Evolutionary conservation across 2,888 invertebrate genomes (phyloP), one percentile per base, ranked within the genome.

Genomic region (Lepidocyrtoides sp.): DNA sequence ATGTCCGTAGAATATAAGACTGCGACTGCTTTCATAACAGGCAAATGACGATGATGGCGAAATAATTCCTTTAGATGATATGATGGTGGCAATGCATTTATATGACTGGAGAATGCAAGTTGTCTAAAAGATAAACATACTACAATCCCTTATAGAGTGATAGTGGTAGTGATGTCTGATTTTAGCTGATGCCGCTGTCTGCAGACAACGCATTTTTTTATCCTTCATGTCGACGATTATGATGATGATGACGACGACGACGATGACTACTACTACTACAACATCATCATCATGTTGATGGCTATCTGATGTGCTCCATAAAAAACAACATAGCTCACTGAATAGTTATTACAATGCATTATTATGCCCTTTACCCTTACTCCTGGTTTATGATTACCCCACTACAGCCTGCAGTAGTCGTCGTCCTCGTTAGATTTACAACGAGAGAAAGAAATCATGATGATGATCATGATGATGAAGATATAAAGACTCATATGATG

Each of bases 281-380:
- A 26, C 32, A 60, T 32, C 83, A 84, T 84, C 66, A 66, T 44
- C 57, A 29, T 83, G 48, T 83, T 36, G 60, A 84, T 91, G 84
- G 77, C 75, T 87, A 54, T 79, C 82, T 89, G 88, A 79, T 81
- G 81, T 91, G 66, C 32, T 66, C 63, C 91, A 91, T 87, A 91
- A 87, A 91, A 86, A 86, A 82, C 86, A 87, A 91, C 87, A 91
- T 66, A 77, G 20, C 12, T 60, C 75, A 81, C n/a, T n/a, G n/a
- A n/a, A 91, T 83, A 51, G 87, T 91, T 91, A 87, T 91, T 85
- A 86, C 44, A 36, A 44, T 75, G 48, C 32, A 57, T 32, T 57
- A 81, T 36, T 63, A 60, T 83, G 63, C 41, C 66, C 51, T 87
- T 91, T 87, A 83, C 69, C 63, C 87, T 87, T 82, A 75, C 72